Evolutionary conservation across 2,888 invertebrate species (phyloP), one percentile per base, ranked within the genome.

Genomic region (Colostygia pectinataria): DNA sequence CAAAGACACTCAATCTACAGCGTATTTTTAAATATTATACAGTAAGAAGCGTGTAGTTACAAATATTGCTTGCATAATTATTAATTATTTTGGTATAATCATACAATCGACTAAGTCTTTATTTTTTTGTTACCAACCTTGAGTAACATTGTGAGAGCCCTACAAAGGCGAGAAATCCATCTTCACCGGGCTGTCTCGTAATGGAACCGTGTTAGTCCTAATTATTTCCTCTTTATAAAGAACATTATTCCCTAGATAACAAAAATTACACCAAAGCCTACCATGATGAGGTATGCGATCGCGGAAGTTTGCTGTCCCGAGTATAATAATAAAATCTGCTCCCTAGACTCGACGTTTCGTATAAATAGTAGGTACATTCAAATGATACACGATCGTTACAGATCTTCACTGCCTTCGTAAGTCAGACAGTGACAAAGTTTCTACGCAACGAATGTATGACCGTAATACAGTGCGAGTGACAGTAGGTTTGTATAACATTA

Each of bases 341-440:
- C n/a, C n/a, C n/a, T n/a, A n/a, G n/a, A n/a, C n/a, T n/a, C n/a
- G n/a, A n/a, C n/a, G n/a, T n/a, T n/a, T n/a, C n/a, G n/a, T n/a
- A n/a, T n/a, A n/a, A n/a, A n/a, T n/a, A n/a, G n/a, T n/a, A n/a
- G n/a, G n/a, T n/a, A n/a, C n/a, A n/a, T n/a, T n/a, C n/a, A n/a
- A n/a, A n/a, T n/a, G n/a, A n/a, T n/a, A n/a, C n/a, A n/a, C n/a
- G n/a, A n/a, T n/a, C n/a, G n/a, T n/a, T n/a, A n/a, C n/a, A n/a
- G n/a, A n/a, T n/a, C n/a, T n/a, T n/a, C n/a, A n/a, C n/a, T n/a
- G 74, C 76, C 78, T 74, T 73, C 57, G 55, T 53, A 60, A 73
- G 73, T 77, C 74, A 46, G 52, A 74, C 75, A 77, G 77, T 77
- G 71, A 61, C 50, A 47, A 31, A 54, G 59, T 65, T 68, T 63